Conservation (phyloP, 2,113 vertebrate species). For the Nycticryphes semicollaris region DNA sequence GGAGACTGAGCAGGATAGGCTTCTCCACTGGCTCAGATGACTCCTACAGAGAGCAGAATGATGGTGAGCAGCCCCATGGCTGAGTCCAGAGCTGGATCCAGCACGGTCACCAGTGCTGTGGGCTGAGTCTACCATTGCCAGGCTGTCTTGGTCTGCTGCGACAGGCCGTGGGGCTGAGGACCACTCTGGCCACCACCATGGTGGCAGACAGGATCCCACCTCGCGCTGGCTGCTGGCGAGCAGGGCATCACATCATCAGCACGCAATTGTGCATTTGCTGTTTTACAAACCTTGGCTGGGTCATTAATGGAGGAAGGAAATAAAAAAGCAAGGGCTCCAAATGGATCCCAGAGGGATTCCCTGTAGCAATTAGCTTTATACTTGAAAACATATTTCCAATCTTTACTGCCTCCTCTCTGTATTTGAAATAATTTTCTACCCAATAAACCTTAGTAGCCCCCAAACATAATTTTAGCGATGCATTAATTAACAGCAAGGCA, state of each 20-base stretch:
- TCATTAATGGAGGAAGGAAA: slow-evolving; percentile 54
- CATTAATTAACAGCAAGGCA: slow-evolving; percentile 64
- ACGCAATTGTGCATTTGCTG: slow-evolving; percentile 15
- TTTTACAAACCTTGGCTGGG: slow-evolving; percentile 55
- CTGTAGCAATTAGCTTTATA: slow-evolving; percentile 60
- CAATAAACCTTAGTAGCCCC: slow-evolving; percentile 62
- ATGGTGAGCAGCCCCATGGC: background rate
- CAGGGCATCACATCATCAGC: background rate
- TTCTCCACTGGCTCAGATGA: background rate
- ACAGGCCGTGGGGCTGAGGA: background rate
- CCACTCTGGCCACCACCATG: fast-evolving
- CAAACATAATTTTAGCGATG: slow-evolving; percentile 49
- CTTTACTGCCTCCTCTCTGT: slow-evolving; percentile 63
- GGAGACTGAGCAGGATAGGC: background rate
- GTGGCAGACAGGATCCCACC: background rate
- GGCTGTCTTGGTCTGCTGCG: background rate
- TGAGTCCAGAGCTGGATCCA: background rate
- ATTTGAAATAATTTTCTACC: slow-evolving; percentile 71
- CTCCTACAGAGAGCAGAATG: background rate
- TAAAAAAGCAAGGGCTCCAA: slow-evolving; percentile 49
- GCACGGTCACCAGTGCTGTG: background rate
- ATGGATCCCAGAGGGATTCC: slow-evolving; percentile 68
- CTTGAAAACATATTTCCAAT: slow-evolving; percentile 52
- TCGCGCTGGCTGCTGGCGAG: background rate
- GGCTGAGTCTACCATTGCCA: background rate